phyloP scores from a whole-genome alignment of 1,140 invertebrate species.

The Apis cerana region DNA sequence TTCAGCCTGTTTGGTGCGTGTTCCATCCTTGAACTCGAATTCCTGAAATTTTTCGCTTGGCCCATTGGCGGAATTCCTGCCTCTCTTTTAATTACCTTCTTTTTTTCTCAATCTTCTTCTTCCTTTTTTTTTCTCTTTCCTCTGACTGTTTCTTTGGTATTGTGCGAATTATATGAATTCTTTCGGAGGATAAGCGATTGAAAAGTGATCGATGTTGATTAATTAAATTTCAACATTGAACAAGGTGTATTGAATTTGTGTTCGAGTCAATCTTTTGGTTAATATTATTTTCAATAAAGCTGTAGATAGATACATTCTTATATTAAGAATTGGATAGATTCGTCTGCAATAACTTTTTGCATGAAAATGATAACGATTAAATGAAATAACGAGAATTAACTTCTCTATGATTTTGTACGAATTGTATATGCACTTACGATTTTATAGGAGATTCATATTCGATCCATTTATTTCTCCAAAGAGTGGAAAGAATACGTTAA shows the following conservation, averaged over 20 bases:
- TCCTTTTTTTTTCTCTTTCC: neutral
- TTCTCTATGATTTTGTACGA: neutral
- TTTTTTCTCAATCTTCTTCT: neutral
- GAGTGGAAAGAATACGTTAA: neutral
- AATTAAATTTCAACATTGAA: no score
- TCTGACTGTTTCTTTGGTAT: no score
- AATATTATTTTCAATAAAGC: no score
- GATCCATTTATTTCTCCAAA: neutral
- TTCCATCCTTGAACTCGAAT: neutral
- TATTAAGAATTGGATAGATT: no score
- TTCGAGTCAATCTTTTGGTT: no score
- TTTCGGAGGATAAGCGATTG: no score
- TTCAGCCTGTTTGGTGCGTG: constrained; percentile 2
- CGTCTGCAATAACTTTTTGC: no score
- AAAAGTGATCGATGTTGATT: no score
- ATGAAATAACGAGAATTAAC: neutral
- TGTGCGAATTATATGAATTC: no score
- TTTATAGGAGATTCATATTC: neutral
- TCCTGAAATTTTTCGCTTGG: constrained; percentile 9
- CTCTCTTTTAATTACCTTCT: neutral
- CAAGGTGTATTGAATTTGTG: no score
- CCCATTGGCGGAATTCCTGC: neutral
- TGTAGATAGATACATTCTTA: no score
- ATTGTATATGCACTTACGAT: neutral
- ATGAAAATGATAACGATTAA: no score